Evolutionary conservation across 2,888 invertebrate genomes (phyloP), one percentile per base, ranked within the genome.

Genomic region (Xestia xanthographa): DNA sequence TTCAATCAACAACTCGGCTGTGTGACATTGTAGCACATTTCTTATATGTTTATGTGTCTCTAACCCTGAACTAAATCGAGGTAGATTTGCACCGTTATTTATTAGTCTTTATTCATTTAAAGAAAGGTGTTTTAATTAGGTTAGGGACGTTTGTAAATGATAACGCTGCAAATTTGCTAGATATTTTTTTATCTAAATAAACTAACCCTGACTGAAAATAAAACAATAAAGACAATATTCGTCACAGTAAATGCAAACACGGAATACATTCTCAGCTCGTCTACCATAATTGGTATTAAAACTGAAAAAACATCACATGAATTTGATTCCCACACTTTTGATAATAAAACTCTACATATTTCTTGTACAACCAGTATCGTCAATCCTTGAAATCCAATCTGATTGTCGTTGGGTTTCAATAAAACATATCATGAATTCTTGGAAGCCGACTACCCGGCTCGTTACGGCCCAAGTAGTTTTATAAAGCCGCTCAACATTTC

Each of bases 31-130:
- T 90, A 88, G 81, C 84, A 75, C 79, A 90, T 90, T 90, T 90
- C 85, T 87, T 68, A 63, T 71, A 63, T 50, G 62, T 89, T 68
- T 60, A 86, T 87, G 86, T 90, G 83, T 88, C 71, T 82, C 82
- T 91, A 91, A 91, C 95, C 94, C 87, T 93, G 93, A 91, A 87
- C 92, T 90, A 89, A 91, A 93, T 93, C 34, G 53, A 86, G 86
- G 78, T 79, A 84, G 89, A 89, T 90, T 90, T 86, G 80, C 79
- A 87, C 76, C 75, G 76, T 74, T 63, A 68, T 74, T 83, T 80
- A 77, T 73, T 41, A 63, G 66, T 56, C 26, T 85, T 76, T 69
- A 66, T 78, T 66, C 26, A 48, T 69, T 80, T 81, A 63, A 66
- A 66, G 43, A 77, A 62, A 82, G 26, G 38, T 60, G 62, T 74